Percentiles rank a stretch among this genome's conserved stretches.
Conservation (phyloP, 2,797 vertebrate species). For the Distichodus sexfasciatus region DNA sequence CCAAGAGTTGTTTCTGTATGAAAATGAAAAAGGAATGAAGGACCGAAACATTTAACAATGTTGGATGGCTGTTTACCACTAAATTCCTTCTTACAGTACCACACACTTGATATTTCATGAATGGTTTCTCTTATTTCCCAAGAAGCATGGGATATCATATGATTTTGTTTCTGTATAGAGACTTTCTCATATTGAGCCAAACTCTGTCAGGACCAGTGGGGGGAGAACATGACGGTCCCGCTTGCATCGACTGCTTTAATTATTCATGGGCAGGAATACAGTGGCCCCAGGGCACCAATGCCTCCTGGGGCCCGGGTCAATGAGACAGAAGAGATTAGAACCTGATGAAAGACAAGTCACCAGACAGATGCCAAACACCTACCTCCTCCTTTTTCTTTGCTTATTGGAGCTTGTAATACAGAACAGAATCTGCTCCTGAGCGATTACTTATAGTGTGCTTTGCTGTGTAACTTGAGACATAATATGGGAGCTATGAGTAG, state of each 20-base stretch:
- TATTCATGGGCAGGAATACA: constrained; percentile 62
- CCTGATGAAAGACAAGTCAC: constrained; percentile 35
- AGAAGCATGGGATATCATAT: background rate
- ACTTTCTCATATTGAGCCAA: background rate
- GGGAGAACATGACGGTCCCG: constrained; percentile 60
- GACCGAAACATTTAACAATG: too few species aligned
- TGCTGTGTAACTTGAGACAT: background rate
- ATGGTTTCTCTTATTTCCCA: background rate
- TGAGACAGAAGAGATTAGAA: constrained; percentile 25
- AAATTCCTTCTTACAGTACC: too few species aligned
- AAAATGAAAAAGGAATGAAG: too few species aligned
- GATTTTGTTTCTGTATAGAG: background rate
- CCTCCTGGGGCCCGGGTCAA: constrained; percentile 49
- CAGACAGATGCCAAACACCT: constrained; percentile 33
- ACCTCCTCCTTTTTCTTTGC: constrained; percentile 20
- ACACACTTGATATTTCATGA: too few species aligned
- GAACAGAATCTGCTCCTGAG: background rate
- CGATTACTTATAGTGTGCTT: background rate
- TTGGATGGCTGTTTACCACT: too few species aligned
- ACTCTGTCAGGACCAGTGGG: background rate
- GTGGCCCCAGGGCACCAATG: constrained; percentile 34
- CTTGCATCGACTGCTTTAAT: constrained; percentile 63
- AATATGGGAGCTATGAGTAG: background rate
- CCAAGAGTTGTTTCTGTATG: too few species aligned
- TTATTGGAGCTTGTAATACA: constrained; percentile 2